Base-by-base conservation (phyloP, 2,113 vertebrate genomes). In the Dasypus novemcinctus region DNA sequence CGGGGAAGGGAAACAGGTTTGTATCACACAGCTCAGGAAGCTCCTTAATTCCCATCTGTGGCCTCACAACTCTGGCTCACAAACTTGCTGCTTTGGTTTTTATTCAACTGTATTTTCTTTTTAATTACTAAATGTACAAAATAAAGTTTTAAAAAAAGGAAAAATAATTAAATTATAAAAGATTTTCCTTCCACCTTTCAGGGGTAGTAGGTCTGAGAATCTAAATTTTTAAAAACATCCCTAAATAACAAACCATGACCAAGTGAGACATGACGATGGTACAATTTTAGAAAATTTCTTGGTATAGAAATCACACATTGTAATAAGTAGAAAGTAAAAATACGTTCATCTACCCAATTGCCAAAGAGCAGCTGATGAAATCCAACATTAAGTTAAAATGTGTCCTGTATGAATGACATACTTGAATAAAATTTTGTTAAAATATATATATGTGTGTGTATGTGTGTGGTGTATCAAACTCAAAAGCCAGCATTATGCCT, bases 371-470 rank as follows among this genome's bases (percentile, higher is more conserved):
- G 41, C 4, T 31, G 31, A 72, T 43, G 71, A 66, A n/a, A 66
- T 66, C 4, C 64, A 33, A 66, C 31, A 66, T n/a, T 27, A 63
- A 64, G 2, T 74, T 54, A 54, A 14, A 17, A 17, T 54, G 52
- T 52, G 52, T 54, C 14, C 15, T 17, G 14, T 54, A 54, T 18
- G 17, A 18, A 18, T 54, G 46, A 49, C 11, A 49, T 49, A 49
- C 46, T 49, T 49, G 8, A 49, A 49, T 49, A 49, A 98, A 98
- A 98, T 98, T 98, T 98, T 98, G 98, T 98, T 95, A 57, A 57
- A 57, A 57, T 20, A 57, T 57, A 57, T 57, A 20, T 57, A 20
- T 54, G 52, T 54, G 17, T 54, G 52, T 17, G 15, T 54, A 54
- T 54, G 52, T 54, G 46, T 49, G 46, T 49, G 46, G 46, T 49